These are phyloP conservation scores for Ictidomys tridecemlineatus DNA, from an alignment of 2,113 vertebrate genomes.

Conservation along the genomic window DNA sequence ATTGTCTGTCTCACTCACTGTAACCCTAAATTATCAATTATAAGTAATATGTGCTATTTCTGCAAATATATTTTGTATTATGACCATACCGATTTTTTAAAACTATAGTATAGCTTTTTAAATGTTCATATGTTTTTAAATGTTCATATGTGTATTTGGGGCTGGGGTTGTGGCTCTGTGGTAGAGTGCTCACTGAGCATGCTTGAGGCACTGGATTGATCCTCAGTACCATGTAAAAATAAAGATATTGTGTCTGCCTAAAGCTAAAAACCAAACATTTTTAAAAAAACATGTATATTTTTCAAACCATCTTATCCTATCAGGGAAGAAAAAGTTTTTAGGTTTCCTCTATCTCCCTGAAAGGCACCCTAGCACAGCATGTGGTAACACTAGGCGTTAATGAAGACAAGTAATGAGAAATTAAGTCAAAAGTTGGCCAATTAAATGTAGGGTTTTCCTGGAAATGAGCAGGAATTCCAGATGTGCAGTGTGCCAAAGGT, in stretches of 20 bases:
- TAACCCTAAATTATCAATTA: neutral
- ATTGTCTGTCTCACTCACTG: neutral
- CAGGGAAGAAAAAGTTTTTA: neutral
- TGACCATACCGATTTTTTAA: neutral
- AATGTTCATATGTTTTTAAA: neutral
- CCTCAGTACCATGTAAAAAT: no score
- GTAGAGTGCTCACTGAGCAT: no score
- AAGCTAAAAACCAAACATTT: no score
- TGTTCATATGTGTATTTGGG: neutral
- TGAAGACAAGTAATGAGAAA: neutral
- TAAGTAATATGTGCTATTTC: neutral
- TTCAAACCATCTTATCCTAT: neutral
- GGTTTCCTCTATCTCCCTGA: neutral
- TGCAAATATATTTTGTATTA: neutral
- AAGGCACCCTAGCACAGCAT: neutral
- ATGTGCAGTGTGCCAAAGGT: neutral
- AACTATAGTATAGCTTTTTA: neutral
- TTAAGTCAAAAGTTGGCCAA: neutral
- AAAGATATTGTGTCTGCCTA: no score
- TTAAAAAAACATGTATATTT: neutral
- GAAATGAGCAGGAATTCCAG: neutral
- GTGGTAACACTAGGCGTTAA: neutral
- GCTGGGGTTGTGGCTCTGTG: no score
- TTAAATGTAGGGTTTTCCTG: conserved; percentile 8
- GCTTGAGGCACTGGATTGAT: no score